A percentile compares a stretch with the other conserved stretches of the same genome.
Evolutionary conservation across 2,888 invertebrate genomes (phyloP).

Genomic region (Ectemnius continuus): DNA sequence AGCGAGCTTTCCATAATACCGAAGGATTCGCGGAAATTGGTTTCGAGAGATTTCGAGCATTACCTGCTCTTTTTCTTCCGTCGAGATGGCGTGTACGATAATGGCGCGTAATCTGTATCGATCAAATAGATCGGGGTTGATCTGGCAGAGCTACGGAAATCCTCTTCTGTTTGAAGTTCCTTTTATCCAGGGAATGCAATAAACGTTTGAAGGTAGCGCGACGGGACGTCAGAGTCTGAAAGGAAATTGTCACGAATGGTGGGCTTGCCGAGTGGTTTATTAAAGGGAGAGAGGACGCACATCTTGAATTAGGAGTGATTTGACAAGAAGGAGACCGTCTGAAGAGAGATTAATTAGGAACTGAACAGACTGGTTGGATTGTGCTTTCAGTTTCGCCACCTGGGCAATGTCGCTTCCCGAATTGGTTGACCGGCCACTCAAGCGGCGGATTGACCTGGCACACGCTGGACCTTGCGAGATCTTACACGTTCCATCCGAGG

Average conservation of each 20-base stretch:
- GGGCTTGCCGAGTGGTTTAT: neutral
- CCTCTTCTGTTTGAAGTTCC: neutral
- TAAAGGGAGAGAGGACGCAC: neutral
- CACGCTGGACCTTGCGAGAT: constrained; percentile 90
- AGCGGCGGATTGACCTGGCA: constrained; percentile 83
- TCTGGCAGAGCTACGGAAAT: neutral
- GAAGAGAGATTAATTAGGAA: constrained; percentile 26
- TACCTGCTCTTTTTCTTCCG: constrained; percentile 4
- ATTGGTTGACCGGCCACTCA: constrained; percentile 89
- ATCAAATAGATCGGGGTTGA: neutral
- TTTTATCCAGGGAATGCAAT: no score
- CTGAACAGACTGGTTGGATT: constrained; percentile 38
- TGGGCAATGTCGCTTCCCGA: constrained; percentile 91
- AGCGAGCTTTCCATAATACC: constrained; percentile 3
- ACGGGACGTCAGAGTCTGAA: no score
- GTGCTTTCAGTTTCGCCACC: constrained; percentile 83
- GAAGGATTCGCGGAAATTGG: constrained; percentile 6
- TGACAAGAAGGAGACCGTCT: neutral
- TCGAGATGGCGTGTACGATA: neutral
- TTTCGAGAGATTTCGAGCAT: constrained; percentile 7
- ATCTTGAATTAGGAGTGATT: neutral
- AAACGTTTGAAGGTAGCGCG: constrained; percentile 15
- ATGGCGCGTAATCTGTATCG: neutral
- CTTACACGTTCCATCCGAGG: constrained; percentile 91
- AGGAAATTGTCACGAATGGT: no score